Base-by-base conservation (phyloP, 2,113 vertebrate species). In the Struthidea cinerea region DNA sequence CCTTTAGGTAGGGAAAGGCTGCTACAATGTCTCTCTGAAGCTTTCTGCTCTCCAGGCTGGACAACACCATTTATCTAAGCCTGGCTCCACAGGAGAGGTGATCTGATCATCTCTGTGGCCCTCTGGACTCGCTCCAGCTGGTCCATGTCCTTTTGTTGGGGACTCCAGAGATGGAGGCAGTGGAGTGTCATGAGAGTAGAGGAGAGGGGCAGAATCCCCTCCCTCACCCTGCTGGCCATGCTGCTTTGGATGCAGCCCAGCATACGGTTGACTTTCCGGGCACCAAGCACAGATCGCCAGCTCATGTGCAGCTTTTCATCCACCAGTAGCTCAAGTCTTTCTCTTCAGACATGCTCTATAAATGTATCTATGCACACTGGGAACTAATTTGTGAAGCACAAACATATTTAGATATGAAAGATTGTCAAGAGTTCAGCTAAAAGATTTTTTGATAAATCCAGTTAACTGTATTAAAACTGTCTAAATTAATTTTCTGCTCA, bases 151-250 rank as follows among this genome's bases (percentile, higher is more conserved):
- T 52, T 59, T 23, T 13, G 4, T 0, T 41, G 47, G 30, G 8
- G 10, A 32, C 11, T 39, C 37, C 22, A 61, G 47, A 28, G 26
- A 30, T 35, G 39, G 30, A 16, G 26, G n/a, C 30, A 32, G 46
- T 26, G 61, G 5, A 27, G 24, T 22, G 20, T 32, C 30, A 41
- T 8, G 9, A 33, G 37, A 74, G 68, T 1, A 52, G 50, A 73
- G 35, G 27, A 83, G 61, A 55, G 47, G n/a, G 55, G 22, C 41
- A 76, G 14, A 47, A 17, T 49, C 26, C 32, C 11, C 16, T 32
- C 9, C 4, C 2, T 35, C 11, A 11, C 21, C 12, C 21, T 35
- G 30, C 47, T 49, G 79, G 5, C 70, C 63, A 16, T 0, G 0
- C 41, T 42, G 21, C 70, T 47, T 13, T 35, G 55, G 46, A 19